phyloP scores from a whole-genome alignment of 2,888 invertebrate genomes.

The Carcina quercana region DNA sequence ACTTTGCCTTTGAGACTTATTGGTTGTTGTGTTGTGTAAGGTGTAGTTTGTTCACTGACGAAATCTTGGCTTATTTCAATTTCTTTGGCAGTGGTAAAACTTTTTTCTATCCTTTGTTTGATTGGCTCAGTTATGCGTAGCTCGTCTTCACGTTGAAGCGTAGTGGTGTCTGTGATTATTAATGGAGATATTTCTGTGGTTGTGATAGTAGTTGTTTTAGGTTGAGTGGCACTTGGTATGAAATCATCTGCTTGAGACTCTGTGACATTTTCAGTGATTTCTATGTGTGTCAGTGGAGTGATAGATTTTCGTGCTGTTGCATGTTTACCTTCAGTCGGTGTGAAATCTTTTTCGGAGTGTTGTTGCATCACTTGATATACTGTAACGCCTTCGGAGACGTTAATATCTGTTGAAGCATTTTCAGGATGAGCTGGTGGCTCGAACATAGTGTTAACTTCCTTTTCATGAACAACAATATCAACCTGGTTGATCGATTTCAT shows the following conservation, averaged over 20 bases:
- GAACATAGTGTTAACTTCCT: constrained; percentile 32
- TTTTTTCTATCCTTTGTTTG: constrained; percentile 38
- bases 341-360: constrained; percentile 34
- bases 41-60: constrained; percentile 41
- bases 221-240: constrained; percentile 26
- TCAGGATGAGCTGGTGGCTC: constrained; percentile 22
- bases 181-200: constrained; percentile 45
- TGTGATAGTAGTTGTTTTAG: constrained; percentile 35
- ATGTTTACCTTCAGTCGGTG: constrained; percentile 28
- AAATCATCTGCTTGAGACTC: constrained; percentile 41
- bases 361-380: constrained; percentile 52
- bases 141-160: constrained; percentile 51
- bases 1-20: constrained; percentile 35
- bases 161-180: constrained; percentile 47
- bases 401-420: constrained; percentile 35
- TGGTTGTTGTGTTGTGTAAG: constrained; percentile 29
- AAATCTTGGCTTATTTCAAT: constrained; percentile 44
- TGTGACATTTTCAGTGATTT: constrained; percentile 50
- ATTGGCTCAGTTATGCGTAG: constrained; percentile 36
- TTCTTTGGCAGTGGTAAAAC: constrained; percentile 42
- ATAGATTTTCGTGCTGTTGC: constrained; percentile 39
- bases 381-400: constrained; percentile 39
- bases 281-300: constrained; percentile 47
- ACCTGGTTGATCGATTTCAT: constrained; percentile 37
- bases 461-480: constrained; percentile 41